Evolutionary conservation across 2,888 invertebrate species (phyloP).

Genomic region (Pristionchus arcanus): DNA sequence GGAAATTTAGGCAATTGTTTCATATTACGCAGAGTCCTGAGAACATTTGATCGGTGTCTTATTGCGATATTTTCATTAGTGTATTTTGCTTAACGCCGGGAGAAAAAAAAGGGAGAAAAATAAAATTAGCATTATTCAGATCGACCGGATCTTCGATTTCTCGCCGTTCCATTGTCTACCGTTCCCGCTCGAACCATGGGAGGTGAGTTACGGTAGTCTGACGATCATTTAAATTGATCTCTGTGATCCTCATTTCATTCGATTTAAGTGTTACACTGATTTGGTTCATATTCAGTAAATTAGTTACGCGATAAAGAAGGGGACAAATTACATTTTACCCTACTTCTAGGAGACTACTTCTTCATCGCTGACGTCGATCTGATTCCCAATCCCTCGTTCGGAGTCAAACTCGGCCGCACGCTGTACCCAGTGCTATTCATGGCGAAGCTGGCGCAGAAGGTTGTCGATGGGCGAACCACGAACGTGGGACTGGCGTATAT

Average conservation of each 20-base stretch:
- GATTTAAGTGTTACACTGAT: no score
- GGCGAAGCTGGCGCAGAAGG: no score
- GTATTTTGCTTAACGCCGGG: neutral
- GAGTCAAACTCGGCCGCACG: neutral
- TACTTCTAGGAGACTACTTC: no score
- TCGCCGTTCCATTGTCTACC: neutral
- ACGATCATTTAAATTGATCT: neutral
- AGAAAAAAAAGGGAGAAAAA: neutral
- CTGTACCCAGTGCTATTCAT: no score
- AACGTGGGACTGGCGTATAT: neutral
- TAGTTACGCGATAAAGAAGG: no score
- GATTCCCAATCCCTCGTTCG: neutral
- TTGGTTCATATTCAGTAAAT: no score
- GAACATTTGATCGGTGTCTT: neutral
- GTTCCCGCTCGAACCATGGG: neutral
- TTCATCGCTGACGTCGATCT: neutral
- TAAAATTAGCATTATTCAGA: neutral
- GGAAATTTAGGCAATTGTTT: neutral
- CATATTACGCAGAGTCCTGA: neutral
- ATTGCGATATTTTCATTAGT: neutral
- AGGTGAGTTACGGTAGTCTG: no score
- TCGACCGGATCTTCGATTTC: slow-evolving; percentile 21
- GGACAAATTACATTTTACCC: no score
- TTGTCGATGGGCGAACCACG: no score
- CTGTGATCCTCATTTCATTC: neutral